Evolutionary conservation across 92 coral and sea anemone species (phyloP), one percentile per base, ranked within the genome.

Genomic region (Epizoanthus rinbou): DNA sequence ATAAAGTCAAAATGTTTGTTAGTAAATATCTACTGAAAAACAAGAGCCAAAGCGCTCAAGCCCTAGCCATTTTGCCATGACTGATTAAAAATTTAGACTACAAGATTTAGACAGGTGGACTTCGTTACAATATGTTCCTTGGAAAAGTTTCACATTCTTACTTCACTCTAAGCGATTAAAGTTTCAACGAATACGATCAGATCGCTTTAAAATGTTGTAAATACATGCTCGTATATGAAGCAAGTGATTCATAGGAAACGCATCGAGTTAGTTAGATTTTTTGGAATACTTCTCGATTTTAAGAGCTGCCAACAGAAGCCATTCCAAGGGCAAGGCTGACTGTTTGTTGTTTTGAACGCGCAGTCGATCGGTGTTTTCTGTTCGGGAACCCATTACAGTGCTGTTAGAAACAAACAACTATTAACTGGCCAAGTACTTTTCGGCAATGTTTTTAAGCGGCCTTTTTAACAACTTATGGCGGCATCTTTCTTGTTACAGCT

Each of bases 21-120:
- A 41, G 72, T 67, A 85, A 85, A 73, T 52, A 78, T 52, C 62
- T 76, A 57, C 41, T 39, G 33, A n/a, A 85, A 75, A 43, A 83
- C 86, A 69, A 59, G 75, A 86, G 86, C 74, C 80, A 85, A 60
- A 73, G 67, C 76, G 66, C 87, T 69, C 84, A 52, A 62, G 75
- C 87, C 87, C 90, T 86, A 79, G 87, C 84, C 86, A 84, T 88
- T 76, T 90, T 81, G 91, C 43, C 43, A 82, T 75, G 84, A 78
- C 91, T 89, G 88, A 91, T 91, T 85, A 91, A 93, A 87, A 86
- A 93, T 93, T 93, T 80, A 93, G 74, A 86, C 80, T 71, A 74
- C 72, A 81, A 78, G 62, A 71, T 84, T 86, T 91, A 81, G 91
- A 79, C 83, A 67, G 81, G 88, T 75, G 83, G 86, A 66, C 80